phyloP scores from a whole-genome alignment of 2,888 invertebrate species.

The Tinea pellionella region DNA sequence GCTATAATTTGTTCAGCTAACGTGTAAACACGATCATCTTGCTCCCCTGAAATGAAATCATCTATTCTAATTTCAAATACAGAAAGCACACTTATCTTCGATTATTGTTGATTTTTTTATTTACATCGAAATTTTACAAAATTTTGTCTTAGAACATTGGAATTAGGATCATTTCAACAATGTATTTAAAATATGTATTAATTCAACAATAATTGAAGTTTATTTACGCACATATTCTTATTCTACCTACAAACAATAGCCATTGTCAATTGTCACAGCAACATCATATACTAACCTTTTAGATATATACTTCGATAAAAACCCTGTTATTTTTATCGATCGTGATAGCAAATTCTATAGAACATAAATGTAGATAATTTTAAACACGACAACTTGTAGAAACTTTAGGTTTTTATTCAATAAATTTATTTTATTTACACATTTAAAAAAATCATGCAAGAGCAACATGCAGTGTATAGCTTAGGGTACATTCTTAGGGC shows the following conservation, averaged over 20 bases:
- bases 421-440: too few relatives aligned
- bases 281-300: not conserved
- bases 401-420: too few relatives aligned
- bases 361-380: too few relatives aligned
- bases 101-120: not conserved
- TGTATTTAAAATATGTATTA: not conserved
- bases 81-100: conserved; percentile 1
- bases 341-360: too few relatives aligned
- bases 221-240: not conserved
- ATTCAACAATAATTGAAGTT: not conserved
- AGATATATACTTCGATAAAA: not conserved
- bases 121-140: not conserved
- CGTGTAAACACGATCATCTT: conserved; percentile 91
- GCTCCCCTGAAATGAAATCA: conserved; percentile 78
- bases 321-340: too few relatives aligned
- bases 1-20: conserved; percentile 98
- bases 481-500: not conserved
- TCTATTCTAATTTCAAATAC: conserved; percentile 19
- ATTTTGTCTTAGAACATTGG: too few relatives aligned
- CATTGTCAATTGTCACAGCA: not conserved
- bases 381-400: too few relatives aligned
- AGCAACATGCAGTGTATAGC: conserved; percentile 57
- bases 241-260: not conserved
- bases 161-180: too few relatives aligned
- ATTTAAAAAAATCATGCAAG: conserved; percentile 38